These are phyloP conservation scores for Formicarius rufipectus DNA, from an alignment of 2,113 vertebrate genomes.

Conservation along the genomic window DNA sequence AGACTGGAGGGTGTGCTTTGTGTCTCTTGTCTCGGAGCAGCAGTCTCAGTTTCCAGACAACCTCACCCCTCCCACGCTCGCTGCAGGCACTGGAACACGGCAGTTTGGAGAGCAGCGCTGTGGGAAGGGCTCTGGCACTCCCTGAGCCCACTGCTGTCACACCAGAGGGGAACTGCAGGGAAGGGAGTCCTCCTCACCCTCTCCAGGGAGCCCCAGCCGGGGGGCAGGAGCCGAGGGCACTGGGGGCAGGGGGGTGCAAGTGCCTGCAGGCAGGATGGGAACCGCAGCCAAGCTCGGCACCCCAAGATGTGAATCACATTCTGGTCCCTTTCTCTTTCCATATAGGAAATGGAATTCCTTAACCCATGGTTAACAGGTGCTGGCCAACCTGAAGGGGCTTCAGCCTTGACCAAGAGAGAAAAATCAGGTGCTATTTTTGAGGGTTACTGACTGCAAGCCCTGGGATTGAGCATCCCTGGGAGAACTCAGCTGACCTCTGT, in stretches of 20 bases:
- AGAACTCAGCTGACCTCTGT: not conserved
- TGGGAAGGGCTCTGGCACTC: not conserved
- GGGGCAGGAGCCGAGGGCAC: not conserved
- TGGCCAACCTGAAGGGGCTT: not conserved
- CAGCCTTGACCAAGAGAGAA: not conserved
- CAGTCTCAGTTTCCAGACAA: not conserved
- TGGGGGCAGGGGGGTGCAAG: not conserved
- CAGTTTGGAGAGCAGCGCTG: not conserved
- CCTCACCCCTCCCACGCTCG: not conserved
- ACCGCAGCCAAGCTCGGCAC: not conserved
- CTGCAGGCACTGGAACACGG: not conserved
- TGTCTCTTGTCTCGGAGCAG: not conserved
- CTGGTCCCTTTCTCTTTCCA: not conserved
- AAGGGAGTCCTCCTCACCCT: not conserved
- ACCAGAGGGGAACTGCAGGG: not conserved
- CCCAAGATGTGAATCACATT: not conserved
- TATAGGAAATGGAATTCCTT: not conserved
- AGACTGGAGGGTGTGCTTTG: not conserved
- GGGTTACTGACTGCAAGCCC: not conserved
- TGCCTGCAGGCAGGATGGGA: not conserved
- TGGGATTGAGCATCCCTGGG: not conserved
- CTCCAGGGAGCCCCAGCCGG: too few species aligned
- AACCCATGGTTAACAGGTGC: accelerated
- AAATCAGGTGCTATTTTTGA: not conserved
- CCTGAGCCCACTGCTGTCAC: not conserved